A percentile compares a stretch with the other conserved stretches of the same genome.
phyloP scores from a whole-genome alignment of 2,797 vertebrate genomes.

The Podarcis siculus region DNA sequence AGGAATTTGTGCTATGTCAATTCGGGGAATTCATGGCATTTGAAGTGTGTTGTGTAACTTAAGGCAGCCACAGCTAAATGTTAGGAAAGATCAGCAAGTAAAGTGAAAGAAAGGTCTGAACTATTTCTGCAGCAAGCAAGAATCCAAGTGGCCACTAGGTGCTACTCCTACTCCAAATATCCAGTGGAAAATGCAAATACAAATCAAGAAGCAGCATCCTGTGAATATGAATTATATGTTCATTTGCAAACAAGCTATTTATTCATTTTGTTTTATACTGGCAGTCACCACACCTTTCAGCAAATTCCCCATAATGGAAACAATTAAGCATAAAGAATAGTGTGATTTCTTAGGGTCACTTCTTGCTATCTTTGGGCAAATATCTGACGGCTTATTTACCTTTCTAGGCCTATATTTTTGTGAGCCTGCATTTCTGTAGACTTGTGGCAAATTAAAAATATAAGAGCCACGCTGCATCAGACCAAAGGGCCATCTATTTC shows the following conservation, averaged over 20 bases:
- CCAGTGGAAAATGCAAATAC: not conserved
- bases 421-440: not conserved
- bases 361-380: not conserved
- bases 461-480: too few relatives aligned
- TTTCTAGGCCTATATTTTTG: not conserved
- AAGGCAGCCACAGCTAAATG: not conserved
- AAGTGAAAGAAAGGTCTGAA: not conserved
- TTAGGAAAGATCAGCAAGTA: not conserved
- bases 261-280: not conserved
- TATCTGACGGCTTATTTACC: not conserved
- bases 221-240: not conserved
- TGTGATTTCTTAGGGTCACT: not conserved
- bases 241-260: not conserved
- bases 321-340: not conserved
- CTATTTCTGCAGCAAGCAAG: not conserved
- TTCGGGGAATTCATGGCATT: not conserved
- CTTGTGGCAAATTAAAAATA: not conserved
- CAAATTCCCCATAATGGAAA: not conserved
- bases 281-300: not conserved
- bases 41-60: not conserved
- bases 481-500: too few relatives aligned
- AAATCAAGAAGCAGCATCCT: not conserved
- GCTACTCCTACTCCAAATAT: conserved; percentile 51
- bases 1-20: not conserved
- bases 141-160: conserved; percentile 59